phyloP scores from a whole-genome alignment of 2,797 vertebrate genomes.

The Phoeniculus purpureus region DNA sequence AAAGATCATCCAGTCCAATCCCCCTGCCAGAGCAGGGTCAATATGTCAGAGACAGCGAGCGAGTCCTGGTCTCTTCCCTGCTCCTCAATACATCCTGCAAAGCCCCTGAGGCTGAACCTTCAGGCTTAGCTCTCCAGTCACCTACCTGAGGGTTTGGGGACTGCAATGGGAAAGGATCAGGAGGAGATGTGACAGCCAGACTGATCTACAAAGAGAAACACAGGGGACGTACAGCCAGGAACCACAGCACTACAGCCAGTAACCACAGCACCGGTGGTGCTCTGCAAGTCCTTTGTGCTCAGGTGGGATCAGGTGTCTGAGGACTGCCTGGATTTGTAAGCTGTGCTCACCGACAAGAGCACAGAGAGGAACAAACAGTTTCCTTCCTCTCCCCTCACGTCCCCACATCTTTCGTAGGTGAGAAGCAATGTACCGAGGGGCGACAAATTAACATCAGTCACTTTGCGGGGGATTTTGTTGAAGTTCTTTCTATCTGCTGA shows the following conservation, averaged over 20 bases:
- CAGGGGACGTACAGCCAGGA: fast-evolving
- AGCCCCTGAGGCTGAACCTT: background rate
- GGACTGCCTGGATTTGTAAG: background rate
- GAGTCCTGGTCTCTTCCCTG: background rate
- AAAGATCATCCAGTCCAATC: no score
- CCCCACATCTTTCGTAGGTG: background rate
- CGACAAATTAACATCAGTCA: conserved; percentile 29
- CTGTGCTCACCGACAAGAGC: background rate
- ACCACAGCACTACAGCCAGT: background rate
- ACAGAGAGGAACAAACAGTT: background rate
- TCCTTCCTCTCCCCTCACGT: background rate
- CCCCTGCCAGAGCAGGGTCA: no score
- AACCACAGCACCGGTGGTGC: fast-evolving
- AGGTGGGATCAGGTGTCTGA: background rate
- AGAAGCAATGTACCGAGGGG: background rate
- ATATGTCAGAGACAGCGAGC: fast-evolving
- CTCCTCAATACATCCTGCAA: background rate
- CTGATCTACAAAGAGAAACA: background rate
- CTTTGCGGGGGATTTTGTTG: background rate
- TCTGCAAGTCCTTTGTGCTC: background rate
- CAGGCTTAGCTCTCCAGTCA: background rate
- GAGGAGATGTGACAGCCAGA: background rate
- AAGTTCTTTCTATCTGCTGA: conserved; percentile 28
- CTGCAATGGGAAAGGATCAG: background rate
- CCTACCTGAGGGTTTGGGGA: background rate